Evolutionary conservation across 2,888 invertebrate genomes (phyloP), one percentile per base, ranked within the genome.

Genomic region (Helleia helle): DNA sequence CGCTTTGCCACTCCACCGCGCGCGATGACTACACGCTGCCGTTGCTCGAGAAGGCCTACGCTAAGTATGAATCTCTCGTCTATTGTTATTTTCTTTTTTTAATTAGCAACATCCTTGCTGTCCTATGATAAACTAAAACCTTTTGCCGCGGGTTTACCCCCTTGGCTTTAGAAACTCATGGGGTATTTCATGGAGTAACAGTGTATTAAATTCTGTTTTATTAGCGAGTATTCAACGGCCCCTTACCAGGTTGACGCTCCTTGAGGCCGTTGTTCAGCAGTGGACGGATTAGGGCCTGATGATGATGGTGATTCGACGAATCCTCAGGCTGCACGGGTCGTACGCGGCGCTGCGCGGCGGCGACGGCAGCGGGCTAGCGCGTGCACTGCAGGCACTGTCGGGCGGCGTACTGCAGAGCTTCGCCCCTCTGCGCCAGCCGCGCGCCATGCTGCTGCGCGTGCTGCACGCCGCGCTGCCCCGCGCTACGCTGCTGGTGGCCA

Each of bases 11-110:
- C 71, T 93, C 92, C 84, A 93, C 93, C n/a, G n/a, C n/a, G 7
- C 4, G 18, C 13, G 55, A 57, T 44, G 92, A 93, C 71, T 93
- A 92, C 84, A 93, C 93, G 90, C 88, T 91, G 28, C 89, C 93
- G 13, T 81, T 93, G 36, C 72, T 93, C 30, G 93, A 93, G 71
- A 93, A 93, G 73, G 93, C 93, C 6, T 93, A 93, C 69, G 93
- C 93, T 49, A 93, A 93, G 92, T 92, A 71, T n/a, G 11, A 2
- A 2, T 8, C 7, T 12, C 4, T 15, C 15, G 3, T 3, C 3
- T 15, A 15, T 3, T 3, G 15, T 15, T 2, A 3, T n/a, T n/a
- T n/a, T n/a, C n/a, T n/a, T n/a, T n/a, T n/a, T n/a, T n/a, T n/a
- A n/a, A n/a, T n/a, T n/a, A n/a, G n/a, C n/a, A n/a, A n/a, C n/a